Conservation (phyloP, 2,113 vertebrate genomes). For the Callocephalon fimbriatum region DNA sequence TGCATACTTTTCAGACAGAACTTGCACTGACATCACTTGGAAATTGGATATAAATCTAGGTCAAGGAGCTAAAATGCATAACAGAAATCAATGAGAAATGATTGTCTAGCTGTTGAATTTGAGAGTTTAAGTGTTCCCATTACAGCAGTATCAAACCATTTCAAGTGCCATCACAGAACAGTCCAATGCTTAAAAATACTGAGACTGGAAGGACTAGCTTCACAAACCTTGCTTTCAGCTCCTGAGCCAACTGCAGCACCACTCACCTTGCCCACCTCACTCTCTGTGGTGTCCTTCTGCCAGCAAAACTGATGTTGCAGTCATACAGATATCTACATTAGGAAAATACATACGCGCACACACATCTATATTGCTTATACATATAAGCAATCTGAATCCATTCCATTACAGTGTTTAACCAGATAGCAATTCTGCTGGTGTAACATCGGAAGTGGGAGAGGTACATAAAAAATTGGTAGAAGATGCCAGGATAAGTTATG, state of each 20-base stretch:
- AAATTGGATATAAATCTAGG: neutral
- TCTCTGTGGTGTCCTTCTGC: neutral
- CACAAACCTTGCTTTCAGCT: neutral
- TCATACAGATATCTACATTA: neutral
- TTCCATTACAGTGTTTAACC: neutral
- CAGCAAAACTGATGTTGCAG: neutral
- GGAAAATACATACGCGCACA: neutral
- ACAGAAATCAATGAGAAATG: constrained; percentile 13
- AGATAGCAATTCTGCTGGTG: neutral
- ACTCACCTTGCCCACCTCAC: neutral
- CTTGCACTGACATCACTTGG: neutral
- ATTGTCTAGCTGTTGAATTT: neutral
- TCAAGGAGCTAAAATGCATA: neutral
- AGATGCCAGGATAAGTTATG: neutral
- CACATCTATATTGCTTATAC: neutral
- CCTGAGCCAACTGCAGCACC: neutral
- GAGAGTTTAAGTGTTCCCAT: neutral
- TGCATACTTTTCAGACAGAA: neutral
- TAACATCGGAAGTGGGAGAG: neutral
- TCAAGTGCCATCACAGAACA: neutral
- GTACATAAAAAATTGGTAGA: neutral
- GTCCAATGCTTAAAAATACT: neutral
- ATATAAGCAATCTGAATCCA: neutral
- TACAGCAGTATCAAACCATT: neutral
- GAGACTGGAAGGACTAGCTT: neutral